Percentiles rank a stretch among this genome's conserved stretches.
phyloP scores from a whole-genome alignment of 2,113 vertebrate genomes.

The Orycteropus afer region DNA sequence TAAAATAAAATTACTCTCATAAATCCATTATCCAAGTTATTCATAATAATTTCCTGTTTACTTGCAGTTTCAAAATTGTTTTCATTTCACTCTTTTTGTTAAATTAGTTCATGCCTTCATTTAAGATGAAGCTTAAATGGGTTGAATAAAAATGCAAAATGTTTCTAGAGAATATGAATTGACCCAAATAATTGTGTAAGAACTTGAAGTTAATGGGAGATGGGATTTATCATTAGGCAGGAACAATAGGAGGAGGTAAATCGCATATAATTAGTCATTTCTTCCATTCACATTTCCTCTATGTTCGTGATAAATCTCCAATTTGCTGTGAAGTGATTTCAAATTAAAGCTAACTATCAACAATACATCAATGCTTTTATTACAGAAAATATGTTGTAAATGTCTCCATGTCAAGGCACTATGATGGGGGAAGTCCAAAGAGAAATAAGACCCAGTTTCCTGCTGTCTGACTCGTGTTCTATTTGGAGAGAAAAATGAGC shows the following conservation, averaged over 20 bases:
- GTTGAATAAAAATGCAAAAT: slow-evolving; percentile 36
- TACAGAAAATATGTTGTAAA: slow-evolving; percentile 15
- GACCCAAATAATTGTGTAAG: slow-evolving; percentile 68
- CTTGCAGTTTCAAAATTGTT: slow-evolving; percentile 60
- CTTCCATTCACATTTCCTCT: slow-evolving; percentile 56
- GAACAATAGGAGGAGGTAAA: slow-evolving; percentile 67
- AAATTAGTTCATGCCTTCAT: slow-evolving; percentile 23
- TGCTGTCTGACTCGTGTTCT: not conserved
- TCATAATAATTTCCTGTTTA: slow-evolving; percentile 71
- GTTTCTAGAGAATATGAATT: slow-evolving; percentile 62
- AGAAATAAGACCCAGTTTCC: not conserved
- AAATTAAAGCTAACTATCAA: slow-evolving; percentile 73
- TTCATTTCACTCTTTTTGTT: not conserved
- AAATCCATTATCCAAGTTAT: slow-evolving; percentile 62
- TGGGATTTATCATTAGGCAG: not conserved
- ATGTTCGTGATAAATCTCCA: slow-evolving; percentile 61
- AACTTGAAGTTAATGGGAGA: slow-evolving; percentile 55
- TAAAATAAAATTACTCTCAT: slow-evolving; percentile 57
- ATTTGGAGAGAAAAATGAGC: not conserved
- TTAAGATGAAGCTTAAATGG: slow-evolving; percentile 50
- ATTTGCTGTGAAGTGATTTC: slow-evolving; percentile 66
- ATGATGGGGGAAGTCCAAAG: not conserved
- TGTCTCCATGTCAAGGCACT: not conserved
- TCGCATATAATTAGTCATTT: slow-evolving; percentile 61
- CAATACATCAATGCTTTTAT: slow-evolving; percentile 20